Base-by-base conservation (phyloP, 2,888 invertebrate species). In the Opisthograptis luteolata region DNA sequence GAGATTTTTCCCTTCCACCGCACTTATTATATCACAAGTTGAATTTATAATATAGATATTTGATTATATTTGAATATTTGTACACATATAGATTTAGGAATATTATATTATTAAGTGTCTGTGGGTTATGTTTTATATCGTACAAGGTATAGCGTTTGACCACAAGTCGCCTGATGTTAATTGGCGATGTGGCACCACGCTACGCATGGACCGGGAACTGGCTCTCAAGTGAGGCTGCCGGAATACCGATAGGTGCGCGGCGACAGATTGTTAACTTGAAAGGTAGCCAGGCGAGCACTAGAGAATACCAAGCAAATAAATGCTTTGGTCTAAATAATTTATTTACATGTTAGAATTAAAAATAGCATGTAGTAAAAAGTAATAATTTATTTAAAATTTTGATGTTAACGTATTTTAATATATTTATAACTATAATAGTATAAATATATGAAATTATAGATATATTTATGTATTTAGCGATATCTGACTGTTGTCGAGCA, bases 21-120 rank as follows among this genome's bases (percentile, higher is more conserved):
- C 27, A 24, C 9, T 32, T 22, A 39, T 17, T 30, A 30, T 48
- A 48, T 40, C 22, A 24, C 15, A 25, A 47, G 24, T 35, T 50
- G 74, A 77, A 82, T 81, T 81, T 80, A 80, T 76, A 79, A 62
- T 60, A 58, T 64, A 68, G 64, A 63, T 51, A 41, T n/a, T n/a
- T n/a, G n/a, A n/a, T n/a, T n/a, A n/a, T n/a, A n/a, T n/a, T n/a
- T n/a, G n/a, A n/a, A n/a, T n/a, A n/a, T n/a, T n/a, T n/a, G n/a
- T n/a, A n/a, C n/a, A n/a, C n/a, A 62, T 60, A 58, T 64, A 68
- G 64, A 63, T 51, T 36, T 32, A 49, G 31, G 12, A 13, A 44
- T 50, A 43, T 43, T 43, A 28, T 44, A 44, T 40, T 45, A 32
- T 4, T 50, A 30, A 25, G 9, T 51, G 15, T 51, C 35, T 43